Conservation (phyloP, 2,888 invertebrate species). For the Rhopalosiphum nymphaeae region DNA sequence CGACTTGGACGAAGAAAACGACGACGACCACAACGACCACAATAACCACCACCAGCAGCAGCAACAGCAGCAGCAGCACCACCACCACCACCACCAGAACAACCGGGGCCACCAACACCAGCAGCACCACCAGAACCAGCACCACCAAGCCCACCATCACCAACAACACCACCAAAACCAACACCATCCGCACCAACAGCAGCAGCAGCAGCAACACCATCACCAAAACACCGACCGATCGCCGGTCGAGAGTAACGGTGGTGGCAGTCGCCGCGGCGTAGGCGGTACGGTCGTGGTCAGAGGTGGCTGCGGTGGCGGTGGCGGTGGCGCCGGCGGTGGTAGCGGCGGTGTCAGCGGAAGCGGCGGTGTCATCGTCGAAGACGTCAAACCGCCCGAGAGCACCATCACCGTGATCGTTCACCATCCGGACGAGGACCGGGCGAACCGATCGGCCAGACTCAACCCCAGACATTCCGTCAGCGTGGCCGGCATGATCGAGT, state of each 20-base stretch:
- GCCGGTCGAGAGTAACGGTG: constrained; percentile 46
- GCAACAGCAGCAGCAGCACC: background rate
- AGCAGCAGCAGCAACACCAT: background rate
- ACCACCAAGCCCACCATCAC: constrained; percentile 12
- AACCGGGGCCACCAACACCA: background rate
- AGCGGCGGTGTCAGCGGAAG: constrained; percentile 66
- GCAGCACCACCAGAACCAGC: constrained; percentile 27
- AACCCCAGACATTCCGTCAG: constrained; percentile 69
- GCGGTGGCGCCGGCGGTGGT: constrained; percentile 62
- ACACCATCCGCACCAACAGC: constrained; percentile 7
- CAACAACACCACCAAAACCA: constrained; percentile 9
- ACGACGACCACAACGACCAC: background rate
- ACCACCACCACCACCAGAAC: background rate
- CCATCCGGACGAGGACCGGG: constrained; percentile 71
- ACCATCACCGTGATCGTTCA: constrained; percentile 72
- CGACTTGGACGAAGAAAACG: constrained; percentile 14
- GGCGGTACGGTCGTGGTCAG: constrained; percentile 57
- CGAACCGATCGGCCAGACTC: background rate
- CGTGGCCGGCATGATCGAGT: constrained; percentile 82
- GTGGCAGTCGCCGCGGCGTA: constrained; percentile 54
- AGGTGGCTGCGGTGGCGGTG: constrained; percentile 67
- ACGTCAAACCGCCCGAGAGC: constrained; percentile 23
- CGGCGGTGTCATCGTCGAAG: constrained; percentile 55
- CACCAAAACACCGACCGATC: constrained; percentile 34
- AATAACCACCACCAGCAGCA: background rate